Conservation (phyloP, 53 echinoderm and acorn worm genomes). For the Luidia sarsii region DNA sequence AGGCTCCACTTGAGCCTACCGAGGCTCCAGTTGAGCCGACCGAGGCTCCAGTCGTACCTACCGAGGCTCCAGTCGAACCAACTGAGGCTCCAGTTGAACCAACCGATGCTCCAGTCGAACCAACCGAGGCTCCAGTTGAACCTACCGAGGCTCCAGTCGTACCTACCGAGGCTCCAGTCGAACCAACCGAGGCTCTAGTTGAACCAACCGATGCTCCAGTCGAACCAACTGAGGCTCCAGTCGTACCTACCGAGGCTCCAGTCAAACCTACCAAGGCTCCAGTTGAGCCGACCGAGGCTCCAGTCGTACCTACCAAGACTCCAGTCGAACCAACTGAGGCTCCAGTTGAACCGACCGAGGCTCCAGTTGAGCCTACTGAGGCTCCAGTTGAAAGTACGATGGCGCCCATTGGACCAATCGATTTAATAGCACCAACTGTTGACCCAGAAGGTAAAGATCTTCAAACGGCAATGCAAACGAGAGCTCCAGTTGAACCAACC, state of each 20-base stretch:
- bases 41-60: background rate
- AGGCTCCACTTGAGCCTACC: background rate
- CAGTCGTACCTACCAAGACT: slow-evolving; percentile 1
- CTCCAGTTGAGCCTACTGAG: slow-evolving; percentile 9
- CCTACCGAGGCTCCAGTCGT: background rate
- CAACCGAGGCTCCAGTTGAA: background rate
- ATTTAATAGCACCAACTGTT: background rate
- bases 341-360: slow-evolving; percentile 1
- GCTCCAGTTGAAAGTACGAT: background rate
- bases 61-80: background rate
- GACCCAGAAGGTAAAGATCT: background rate
- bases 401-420: background rate
- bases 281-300: slow-evolving; percentile 1
- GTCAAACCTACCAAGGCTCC: background rate
- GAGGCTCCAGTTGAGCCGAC: background rate
- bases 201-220: background rate
- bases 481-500: background rate
- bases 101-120: slow-evolving; percentile 4
- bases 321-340: slow-evolving; percentile 1
- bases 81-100: background rate
- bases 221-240: background rate
- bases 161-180: background rate
- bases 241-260: background rate
- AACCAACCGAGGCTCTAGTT: background rate
- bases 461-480: background rate